Evolutionary conservation across 2,113 vertebrate genomes (phyloP).

Genomic region (Seriola aureovittata): DNA sequence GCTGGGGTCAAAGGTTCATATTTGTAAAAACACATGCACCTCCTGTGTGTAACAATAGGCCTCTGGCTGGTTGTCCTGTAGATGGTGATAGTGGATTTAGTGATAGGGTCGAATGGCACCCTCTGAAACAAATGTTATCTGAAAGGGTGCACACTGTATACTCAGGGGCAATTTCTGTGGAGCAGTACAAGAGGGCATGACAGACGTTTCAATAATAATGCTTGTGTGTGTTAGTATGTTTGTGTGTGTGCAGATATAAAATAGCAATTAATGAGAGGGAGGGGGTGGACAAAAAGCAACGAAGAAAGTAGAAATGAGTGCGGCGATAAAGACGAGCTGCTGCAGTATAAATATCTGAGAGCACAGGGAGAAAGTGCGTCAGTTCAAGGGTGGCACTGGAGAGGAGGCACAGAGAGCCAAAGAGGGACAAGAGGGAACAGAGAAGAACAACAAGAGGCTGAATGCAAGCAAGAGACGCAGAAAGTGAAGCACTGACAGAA

Average conservation of each 20-base stretch:
- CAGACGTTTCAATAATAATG: conserved; percentile 46
- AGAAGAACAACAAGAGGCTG: conserved; percentile 9
- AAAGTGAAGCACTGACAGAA: conserved; percentile 1
- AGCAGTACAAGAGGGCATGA: conserved; percentile 46
- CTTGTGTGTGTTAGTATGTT: conserved; percentile 11
- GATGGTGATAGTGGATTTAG: conserved; percentile 42
- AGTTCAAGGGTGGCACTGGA: conserved; percentile 27
- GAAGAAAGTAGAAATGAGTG: conserved; percentile 34
- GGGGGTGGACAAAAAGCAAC: conserved; percentile 21
- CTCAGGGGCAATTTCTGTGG: conserved; percentile 52
- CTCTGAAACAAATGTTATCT: conserved; percentile 78
- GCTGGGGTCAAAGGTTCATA: conserved; percentile 35
- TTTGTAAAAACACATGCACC: conserved; percentile 3
- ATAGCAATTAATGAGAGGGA: conserved; percentile 34
- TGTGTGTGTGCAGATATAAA: conserved; percentile 35
- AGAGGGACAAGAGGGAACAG: neutral
- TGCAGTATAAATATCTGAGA: conserved; percentile 74
- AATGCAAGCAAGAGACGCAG: conserved; percentile 36
- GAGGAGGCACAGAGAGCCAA: conserved; percentile 13
- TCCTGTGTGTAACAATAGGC: conserved; percentile 44
- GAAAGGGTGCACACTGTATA: conserved; percentile 77
- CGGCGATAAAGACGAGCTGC: conserved; percentile 41
- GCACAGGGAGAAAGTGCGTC: conserved; percentile 28
- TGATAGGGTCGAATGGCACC: conserved; percentile 61
- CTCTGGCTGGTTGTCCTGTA: conserved; percentile 21